Conservation (phyloP, 2,797 vertebrate species). For the Hippocampus kuda region DNA sequence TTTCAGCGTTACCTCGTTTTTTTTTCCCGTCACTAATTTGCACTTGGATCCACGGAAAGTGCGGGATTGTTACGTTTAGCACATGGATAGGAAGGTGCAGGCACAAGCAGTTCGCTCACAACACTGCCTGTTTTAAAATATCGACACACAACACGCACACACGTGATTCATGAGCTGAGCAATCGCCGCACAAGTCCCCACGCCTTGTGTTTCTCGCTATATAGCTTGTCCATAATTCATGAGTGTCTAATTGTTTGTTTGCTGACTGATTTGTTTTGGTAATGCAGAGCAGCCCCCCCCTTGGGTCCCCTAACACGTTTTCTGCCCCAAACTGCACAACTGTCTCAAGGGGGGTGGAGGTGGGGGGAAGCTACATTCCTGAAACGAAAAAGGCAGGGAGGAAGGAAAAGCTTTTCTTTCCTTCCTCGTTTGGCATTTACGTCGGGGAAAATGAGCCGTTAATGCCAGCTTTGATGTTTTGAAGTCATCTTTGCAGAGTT, state of each 20-base stretch:
- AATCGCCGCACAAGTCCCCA: slow-evolving; percentile 40
- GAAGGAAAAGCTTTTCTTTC: slow-evolving; percentile 26
- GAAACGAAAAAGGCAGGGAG: slow-evolving; percentile 48
- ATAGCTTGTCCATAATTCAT: slow-evolving; percentile 68
- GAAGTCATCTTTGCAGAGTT: slow-evolving; percentile 42
- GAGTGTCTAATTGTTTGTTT: slow-evolving; percentile 71
- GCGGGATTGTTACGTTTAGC: slow-evolving; percentile 21
- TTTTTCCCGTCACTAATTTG: slow-evolving; percentile 31
- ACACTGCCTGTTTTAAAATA: slow-evolving; percentile 23
- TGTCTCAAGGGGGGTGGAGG: slow-evolving; percentile 53
- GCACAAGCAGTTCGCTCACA: slow-evolving; percentile 7
- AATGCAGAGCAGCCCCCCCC: slow-evolving; percentile 58
- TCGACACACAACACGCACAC: slow-evolving; percentile 20
- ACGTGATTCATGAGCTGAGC: slow-evolving; percentile 50
- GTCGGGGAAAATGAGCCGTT: slow-evolving; percentile 49
- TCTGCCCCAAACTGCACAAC: slow-evolving; percentile 51
- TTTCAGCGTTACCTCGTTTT: slow-evolving; percentile 29
- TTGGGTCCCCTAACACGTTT: slow-evolving; percentile 50
- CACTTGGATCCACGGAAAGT: slow-evolving; percentile 27
- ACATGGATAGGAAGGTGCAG: slow-evolving; percentile 20
- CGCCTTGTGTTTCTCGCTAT: slow-evolving; percentile 56
- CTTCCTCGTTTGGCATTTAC: slow-evolving; percentile 46
- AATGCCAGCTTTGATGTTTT: slow-evolving; percentile 58
- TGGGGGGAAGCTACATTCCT: slow-evolving; percentile 37
- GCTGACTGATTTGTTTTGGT: slow-evolving; percentile 71